phyloP scores from a whole-genome alignment of 2,113 vertebrate genomes.

The Pterocles gutturalis region DNA sequence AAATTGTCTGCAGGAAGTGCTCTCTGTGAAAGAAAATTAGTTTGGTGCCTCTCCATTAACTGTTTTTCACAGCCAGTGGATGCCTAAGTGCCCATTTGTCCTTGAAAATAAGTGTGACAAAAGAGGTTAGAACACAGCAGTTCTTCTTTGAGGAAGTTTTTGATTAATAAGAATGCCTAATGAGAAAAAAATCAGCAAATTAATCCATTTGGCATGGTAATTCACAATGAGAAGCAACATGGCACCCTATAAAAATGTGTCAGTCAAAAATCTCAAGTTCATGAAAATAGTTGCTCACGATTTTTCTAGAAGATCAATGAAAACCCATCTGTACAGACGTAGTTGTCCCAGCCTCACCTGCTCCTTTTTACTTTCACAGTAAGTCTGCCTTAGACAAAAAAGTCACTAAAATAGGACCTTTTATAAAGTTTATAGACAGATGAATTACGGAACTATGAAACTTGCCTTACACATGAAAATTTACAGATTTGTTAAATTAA shows the following conservation, averaged over 20 bases:
- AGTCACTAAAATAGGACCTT: not conserved
- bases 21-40: conserved; percentile 8
- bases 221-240: not conserved
- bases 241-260: not conserved
- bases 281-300: not conserved
- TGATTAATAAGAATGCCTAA: not conserved
- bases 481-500: not conserved
- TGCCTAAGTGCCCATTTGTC: conserved; percentile 33
- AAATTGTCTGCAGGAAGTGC: not conserved
- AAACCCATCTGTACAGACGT: not conserved
- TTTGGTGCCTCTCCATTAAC: conserved; percentile 8
- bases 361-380: not conserved
- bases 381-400: not conserved
- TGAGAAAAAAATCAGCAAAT: conserved; percentile 7
- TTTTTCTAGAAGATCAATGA: not conserved
- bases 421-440: not conserved
- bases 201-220: not conserved
- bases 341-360: accelerated
- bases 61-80: conserved; percentile 11
- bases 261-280: not conserved
- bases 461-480: not conserved
- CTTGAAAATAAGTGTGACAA: conserved; percentile 28
- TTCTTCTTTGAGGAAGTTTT: not conserved
- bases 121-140: conserved; percentile 23
- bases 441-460: not conserved